A percentile compares a stretch with the other conserved stretches of the same genome.
Evolutionary conservation across 2,113 vertebrate species (phyloP).

Genomic region (Pelvicachromis taeniatus): DNA sequence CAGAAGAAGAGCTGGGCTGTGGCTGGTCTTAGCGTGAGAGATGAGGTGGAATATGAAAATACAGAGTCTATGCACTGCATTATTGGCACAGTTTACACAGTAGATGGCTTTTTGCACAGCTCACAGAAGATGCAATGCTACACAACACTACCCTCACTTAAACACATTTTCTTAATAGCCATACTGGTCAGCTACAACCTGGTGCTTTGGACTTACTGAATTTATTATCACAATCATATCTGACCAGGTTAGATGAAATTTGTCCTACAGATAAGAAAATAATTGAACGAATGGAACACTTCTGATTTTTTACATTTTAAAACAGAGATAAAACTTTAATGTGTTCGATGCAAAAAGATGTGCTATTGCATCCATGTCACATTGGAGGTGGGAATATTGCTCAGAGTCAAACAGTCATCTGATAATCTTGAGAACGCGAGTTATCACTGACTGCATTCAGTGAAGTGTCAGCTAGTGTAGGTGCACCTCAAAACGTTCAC

Average conservation of each 20-base stretch:
- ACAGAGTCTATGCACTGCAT: constrained; percentile 19
- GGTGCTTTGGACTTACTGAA: constrained; percentile 1
- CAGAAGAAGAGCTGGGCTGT: constrained; percentile 74
- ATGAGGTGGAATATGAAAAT: constrained; percentile 43
- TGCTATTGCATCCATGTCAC: constrained; percentile 57
- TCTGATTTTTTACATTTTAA: constrained; percentile 3
- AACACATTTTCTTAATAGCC: constrained; percentile 22
- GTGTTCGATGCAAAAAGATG: constrained; percentile 39
- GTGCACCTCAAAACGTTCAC: constrained; percentile 55
- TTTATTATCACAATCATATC: constrained; percentile 11
- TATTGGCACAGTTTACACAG: constrained; percentile 46
- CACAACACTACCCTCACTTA: constrained; percentile 12
- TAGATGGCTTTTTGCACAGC: constrained; percentile 64
- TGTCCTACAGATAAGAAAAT: background rate
- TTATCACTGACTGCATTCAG: constrained; percentile 42
- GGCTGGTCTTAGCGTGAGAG: constrained; percentile 73
- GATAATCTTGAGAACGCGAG: constrained; percentile 35
- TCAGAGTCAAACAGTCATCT: constrained; percentile 65
- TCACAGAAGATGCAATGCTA: constrained; percentile 25
- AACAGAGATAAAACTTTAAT: constrained; percentile 29
- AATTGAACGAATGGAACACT: background rate
- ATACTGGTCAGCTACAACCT: constrained; percentile 25
- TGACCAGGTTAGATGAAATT: constrained; percentile 14
- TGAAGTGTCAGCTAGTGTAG: constrained; percentile 25
- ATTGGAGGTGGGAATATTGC: constrained; percentile 67